Evolutionary conservation across 2,797 vertebrate genomes (phyloP).

Genomic region (Ciconia nigra): DNA sequence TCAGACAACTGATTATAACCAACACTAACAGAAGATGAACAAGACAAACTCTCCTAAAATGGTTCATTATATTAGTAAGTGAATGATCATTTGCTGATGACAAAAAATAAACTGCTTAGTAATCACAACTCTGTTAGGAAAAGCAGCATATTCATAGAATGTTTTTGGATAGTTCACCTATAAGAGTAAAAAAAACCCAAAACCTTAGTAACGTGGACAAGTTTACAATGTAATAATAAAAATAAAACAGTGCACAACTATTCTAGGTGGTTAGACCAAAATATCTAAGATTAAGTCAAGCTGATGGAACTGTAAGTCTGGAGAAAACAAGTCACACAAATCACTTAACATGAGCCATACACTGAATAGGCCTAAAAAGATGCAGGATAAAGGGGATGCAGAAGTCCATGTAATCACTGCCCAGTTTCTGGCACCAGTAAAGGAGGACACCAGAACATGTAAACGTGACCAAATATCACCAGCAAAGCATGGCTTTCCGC

Average conservation of each 20-base stretch:
- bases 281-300: background rate
- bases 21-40: background rate
- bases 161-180: background rate
- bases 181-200: background rate
- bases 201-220: fast-evolving
- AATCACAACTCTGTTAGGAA: background rate
- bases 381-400: background rate
- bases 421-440: background rate
- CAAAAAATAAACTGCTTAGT: background rate
- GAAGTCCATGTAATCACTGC: background rate
- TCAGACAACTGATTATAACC: constrained; percentile 1
- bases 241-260: background rate
- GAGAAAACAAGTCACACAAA: background rate
- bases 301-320: background rate
- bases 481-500: background rate
- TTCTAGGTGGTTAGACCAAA: background rate
- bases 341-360: background rate
- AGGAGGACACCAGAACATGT: background rate
- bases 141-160: background rate
- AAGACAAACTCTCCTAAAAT: background rate
- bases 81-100: background rate
- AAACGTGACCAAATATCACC: background rate
- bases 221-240: background rate
- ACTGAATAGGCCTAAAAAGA: background rate
- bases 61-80: background rate